Conservation (phyloP, 2,888 invertebrate genomes). For the Endotricha flammealis region DNA sequence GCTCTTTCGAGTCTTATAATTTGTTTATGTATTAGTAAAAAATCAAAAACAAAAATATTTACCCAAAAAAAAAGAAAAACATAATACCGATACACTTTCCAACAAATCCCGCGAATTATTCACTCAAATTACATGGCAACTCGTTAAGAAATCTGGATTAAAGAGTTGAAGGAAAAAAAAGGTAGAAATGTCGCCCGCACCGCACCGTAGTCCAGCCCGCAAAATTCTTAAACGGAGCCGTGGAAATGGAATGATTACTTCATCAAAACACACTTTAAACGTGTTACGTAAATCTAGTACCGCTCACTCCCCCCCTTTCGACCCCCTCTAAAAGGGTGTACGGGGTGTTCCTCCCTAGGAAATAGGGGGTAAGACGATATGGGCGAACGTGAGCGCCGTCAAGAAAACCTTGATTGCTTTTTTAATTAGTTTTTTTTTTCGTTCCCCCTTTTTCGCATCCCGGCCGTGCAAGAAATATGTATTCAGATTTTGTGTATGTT, state of each 20-base stretch:
- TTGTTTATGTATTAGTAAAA: too few relatives aligned
- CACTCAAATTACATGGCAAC: constrained; percentile 51
- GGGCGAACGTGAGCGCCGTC: constrained; percentile 79
- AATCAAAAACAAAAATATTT: too few relatives aligned
- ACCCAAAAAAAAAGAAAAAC: too few relatives aligned
- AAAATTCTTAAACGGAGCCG: constrained; percentile 75
- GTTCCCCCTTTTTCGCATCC: constrained; percentile 74
- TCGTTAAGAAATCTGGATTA: constrained; percentile 69
- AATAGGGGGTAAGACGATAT: constrained; percentile 77
- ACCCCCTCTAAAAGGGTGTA: constrained; percentile 59
- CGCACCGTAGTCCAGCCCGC: constrained; percentile 61
- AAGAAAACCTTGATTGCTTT: constrained; percentile 79
- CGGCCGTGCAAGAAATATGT: constrained; percentile 70
- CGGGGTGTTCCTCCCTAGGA: constrained; percentile 49
- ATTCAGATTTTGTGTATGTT: constrained; percentile 46
- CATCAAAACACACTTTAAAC: constrained; percentile 79
- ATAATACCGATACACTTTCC: constrained; percentile 41
- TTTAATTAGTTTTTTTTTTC: constrained; percentile 77
- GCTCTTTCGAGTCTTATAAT: too few relatives aligned
- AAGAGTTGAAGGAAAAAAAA: constrained; percentile 61
- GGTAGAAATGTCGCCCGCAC: constrained; percentile 49
- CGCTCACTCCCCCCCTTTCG: constrained; percentile 46
- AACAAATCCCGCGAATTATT: constrained; percentile 42
- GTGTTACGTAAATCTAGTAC: constrained; percentile 79
- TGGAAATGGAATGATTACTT: constrained; percentile 78